These are phyloP conservation scores for Odiellus spinosus DNA, from an alignment of 2,888 invertebrate genomes.

Conservation along the genomic window DNA sequence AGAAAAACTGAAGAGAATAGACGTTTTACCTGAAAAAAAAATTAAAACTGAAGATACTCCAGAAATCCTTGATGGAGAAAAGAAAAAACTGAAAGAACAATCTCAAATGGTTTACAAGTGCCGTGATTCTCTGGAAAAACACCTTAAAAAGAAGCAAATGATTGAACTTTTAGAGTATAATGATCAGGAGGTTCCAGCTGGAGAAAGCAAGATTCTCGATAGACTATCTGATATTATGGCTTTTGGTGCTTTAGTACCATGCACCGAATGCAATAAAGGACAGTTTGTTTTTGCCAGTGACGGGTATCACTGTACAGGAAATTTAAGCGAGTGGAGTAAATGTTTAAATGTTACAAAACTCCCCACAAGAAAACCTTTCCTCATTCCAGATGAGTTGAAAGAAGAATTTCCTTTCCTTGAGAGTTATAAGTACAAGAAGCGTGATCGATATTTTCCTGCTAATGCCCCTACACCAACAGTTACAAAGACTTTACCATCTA, in stretches of 20 bases:
- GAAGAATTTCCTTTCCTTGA: conserved; percentile 33
- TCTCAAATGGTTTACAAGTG: conserved; percentile 49
- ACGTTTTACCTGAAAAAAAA: conserved; percentile 11
- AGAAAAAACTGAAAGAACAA: conserved; percentile 42
- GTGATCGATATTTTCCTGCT: conserved; percentile 27
- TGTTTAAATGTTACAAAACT: conserved; percentile 54
- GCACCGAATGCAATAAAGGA: conserved; percentile 58
- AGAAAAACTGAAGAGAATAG: conserved; percentile 45
- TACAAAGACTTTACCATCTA: conserved; percentile 8
- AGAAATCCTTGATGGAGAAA: not conserved
- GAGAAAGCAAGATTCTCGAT: conserved; percentile 35
- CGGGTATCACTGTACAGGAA: conserved; percentile 71
- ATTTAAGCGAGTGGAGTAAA: conserved; percentile 74
- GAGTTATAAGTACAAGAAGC: conserved; percentile 29
- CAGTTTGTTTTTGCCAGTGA: conserved; percentile 40
- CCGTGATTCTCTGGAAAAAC: conserved; percentile 42
- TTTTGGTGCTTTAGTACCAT: conserved; percentile 66
- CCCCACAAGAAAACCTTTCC: conserved; percentile 43
- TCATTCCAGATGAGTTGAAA: conserved; percentile 45
- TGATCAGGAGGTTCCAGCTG: conserved; percentile 47
- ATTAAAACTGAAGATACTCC: conserved; percentile 4
- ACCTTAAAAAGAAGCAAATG: conserved; percentile 45
- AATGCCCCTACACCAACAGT: conserved; percentile 18
- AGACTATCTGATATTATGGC: conserved; percentile 64
- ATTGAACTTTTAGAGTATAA: conserved; percentile 51